These are phyloP conservation scores for Hipparchia semele DNA, from an alignment of 2,888 invertebrate species.

Conservation along the genomic window DNA sequence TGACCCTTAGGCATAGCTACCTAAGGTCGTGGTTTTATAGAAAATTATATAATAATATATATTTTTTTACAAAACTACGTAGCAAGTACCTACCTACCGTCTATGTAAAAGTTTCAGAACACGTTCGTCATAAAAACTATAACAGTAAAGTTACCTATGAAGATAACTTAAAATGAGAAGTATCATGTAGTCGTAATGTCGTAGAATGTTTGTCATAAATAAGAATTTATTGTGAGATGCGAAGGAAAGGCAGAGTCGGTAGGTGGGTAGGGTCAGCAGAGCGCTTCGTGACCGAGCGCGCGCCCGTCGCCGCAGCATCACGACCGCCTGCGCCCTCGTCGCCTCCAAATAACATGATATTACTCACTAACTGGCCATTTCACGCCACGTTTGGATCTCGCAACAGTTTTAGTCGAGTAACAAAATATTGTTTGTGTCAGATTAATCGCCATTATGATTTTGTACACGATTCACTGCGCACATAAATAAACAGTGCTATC, in stretches of 20 bases:
- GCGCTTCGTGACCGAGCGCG: slow-evolving; percentile 74
- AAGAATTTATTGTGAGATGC: slow-evolving; percentile 45
- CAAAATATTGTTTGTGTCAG: slow-evolving; percentile 53
- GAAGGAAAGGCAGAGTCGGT: slow-evolving; percentile 50
- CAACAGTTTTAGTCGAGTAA: slow-evolving; percentile 54
- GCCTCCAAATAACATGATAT: slow-evolving; percentile 78
- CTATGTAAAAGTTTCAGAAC: not conserved
- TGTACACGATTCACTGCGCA: slow-evolving; percentile 44
- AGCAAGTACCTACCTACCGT: not conserved
- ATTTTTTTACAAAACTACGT: not conserved
- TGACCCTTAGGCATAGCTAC: too few species aligned
- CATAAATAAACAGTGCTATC: slow-evolving; percentile 41
- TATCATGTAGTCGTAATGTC: slow-evolving; percentile 46
- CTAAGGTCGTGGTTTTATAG: too few species aligned
- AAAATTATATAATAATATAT: too few species aligned
- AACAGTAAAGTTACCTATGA: slow-evolving; percentile 7
- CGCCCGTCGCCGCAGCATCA: slow-evolving; percentile 61
- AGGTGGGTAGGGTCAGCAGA: slow-evolving; percentile 68
- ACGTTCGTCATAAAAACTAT: not conserved
- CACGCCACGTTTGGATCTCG: slow-evolving; percentile 67
- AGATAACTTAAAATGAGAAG: slow-evolving; percentile 28
- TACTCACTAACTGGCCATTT: slow-evolving; percentile 81
- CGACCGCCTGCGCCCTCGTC: slow-evolving; percentile 71
- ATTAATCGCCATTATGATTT: slow-evolving; percentile 44
- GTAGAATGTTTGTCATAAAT: slow-evolving; percentile 43